Conservation (phyloP, 1,140 invertebrate species). For the Glossosoma conforme region DNA sequence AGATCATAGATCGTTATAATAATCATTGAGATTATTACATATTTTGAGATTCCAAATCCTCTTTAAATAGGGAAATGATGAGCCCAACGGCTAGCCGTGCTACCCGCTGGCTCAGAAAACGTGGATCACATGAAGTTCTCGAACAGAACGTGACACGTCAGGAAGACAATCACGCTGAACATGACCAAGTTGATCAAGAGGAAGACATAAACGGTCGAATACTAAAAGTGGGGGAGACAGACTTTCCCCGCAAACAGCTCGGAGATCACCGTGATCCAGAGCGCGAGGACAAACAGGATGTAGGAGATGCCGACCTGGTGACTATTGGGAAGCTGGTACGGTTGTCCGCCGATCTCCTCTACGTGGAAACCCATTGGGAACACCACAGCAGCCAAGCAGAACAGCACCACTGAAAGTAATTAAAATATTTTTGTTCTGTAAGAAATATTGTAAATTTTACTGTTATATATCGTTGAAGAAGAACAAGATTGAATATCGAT, state of each 20-base stretch:
- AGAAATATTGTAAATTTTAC: no score
- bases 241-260: conserved; percentile 97
- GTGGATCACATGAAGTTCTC: not conserved
- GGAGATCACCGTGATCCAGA: conserved; percentile 95
- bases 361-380: conserved; percentile 95
- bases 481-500: no score
- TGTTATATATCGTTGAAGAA: no score
- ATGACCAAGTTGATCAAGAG: no score
- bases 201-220: not conserved
- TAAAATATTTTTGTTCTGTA: no score
- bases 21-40: no score
- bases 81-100: not conserved
- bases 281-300: conserved; percentile 88
- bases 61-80: no score
- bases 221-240: conserved; percentile 90
- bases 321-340: conserved; percentile 91
- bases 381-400: conserved; percentile 90
- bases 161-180: not conserved
- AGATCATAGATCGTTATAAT: no score
- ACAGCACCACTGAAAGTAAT: conserved; percentile 81
- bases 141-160: not conserved
- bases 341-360: conserved; percentile 91
- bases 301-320: conserved; percentile 95
- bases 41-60: no score
- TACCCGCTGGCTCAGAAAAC: not conserved